Evolutionary conservation across 2,113 vertebrate genomes (phyloP).

Genomic region (Ginglymostoma cirratum): DNA sequence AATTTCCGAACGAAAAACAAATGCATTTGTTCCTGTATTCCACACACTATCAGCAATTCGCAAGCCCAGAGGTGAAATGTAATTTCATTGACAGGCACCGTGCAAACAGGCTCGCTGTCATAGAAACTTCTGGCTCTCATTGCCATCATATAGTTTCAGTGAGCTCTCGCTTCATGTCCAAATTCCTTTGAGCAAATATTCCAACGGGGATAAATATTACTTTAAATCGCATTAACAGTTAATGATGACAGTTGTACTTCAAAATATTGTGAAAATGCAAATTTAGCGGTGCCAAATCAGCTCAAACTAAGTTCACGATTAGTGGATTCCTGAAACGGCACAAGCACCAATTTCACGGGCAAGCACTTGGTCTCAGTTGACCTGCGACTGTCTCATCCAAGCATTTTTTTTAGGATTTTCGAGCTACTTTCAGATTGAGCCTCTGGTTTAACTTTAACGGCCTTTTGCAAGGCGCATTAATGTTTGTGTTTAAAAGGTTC

Average conservation of each 20-base stretch:
- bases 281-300: background rate
- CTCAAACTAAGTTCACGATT: background rate
- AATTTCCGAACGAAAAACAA: background rate
- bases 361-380: background rate
- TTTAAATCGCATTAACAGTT: background rate
- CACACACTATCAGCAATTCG: background rate
- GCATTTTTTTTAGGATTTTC: background rate
- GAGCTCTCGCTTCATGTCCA: background rate
- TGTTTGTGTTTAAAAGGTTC: background rate
- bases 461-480: background rate
- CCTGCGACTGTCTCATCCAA: background rate
- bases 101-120: background rate
- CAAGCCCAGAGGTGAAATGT: background rate
- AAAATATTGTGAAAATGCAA: background rate
- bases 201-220: background rate
- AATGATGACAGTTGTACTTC: background rate
- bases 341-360: background rate
- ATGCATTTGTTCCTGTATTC: background rate
- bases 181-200: background rate
- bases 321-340: background rate
- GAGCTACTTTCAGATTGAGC: background rate
- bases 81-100: background rate
- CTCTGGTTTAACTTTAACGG: background rate
- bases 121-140: too few relatives aligned
- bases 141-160: background rate